A percentile compares a stretch with the other conserved stretches of the same genome.
Conservation (phyloP, 2,113 vertebrate species). For the Dromas ardeola region DNA sequence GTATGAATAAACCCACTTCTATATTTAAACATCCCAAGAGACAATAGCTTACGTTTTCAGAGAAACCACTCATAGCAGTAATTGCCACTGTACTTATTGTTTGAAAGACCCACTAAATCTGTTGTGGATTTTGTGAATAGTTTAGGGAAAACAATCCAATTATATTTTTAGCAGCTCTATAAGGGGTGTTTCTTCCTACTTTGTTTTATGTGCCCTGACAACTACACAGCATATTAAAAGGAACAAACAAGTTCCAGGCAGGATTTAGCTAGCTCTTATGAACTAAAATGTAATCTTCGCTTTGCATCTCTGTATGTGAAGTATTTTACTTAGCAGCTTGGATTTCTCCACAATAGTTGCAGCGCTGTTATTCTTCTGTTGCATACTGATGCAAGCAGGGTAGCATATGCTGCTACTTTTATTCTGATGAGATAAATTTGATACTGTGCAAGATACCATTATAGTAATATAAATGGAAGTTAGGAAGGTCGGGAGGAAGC, state of each 20-base stretch:
- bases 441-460: neutral
- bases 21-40: slow-evolving; percentile 39
- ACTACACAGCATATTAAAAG: neutral
- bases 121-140: slow-evolving; percentile 29
- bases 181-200: neutral
- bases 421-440: neutral
- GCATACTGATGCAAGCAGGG: neutral
- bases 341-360: neutral
- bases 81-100: slow-evolving; percentile 38
- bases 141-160: slow-evolving; percentile 33
- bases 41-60: neutral
- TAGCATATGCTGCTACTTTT: neutral
- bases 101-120: slow-evolving; percentile 30
- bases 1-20: neutral
- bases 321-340: neutral
- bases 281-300: neutral
- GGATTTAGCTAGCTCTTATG: neutral
- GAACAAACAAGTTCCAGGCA: neutral
- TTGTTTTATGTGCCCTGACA: neutral
- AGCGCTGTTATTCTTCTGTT: neutral
- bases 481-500: neutral
- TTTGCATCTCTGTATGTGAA: neutral
- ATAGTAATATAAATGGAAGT: neutral
- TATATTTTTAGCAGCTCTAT: slow-evolving; percentile 26
- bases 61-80: slow-evolving; percentile 20